Evolutionary conservation across 2,113 vertebrate genomes (phyloP).

Genomic region (Tichodroma muraria): DNA sequence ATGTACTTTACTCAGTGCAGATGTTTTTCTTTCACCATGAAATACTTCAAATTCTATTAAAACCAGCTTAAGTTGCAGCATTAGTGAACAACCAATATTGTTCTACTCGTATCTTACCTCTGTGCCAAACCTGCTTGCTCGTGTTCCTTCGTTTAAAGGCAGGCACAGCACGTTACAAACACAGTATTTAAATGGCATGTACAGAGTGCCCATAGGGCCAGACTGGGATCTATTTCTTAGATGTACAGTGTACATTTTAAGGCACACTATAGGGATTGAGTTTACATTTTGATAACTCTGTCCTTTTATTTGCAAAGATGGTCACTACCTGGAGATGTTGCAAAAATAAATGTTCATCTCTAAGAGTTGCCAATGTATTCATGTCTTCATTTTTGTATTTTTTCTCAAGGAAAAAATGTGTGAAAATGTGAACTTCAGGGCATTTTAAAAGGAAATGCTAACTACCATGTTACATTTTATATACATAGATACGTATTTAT

Average conservation of each 20-base stretch:
- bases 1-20: constrained; percentile 13
- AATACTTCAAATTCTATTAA: constrained; percentile 6
- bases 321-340: constrained; percentile 55
- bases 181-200: constrained; percentile 59
- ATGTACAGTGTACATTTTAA: constrained; percentile 71
- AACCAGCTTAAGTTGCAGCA: constrained; percentile 43
- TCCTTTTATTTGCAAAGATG: constrained; percentile 62
- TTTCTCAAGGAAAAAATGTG: not conserved
- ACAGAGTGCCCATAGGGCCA: constrained; percentile 56
- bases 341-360: constrained; percentile 53
- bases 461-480: constrained; percentile 46
- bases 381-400: not conserved
- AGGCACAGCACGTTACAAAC: constrained; percentile 53
- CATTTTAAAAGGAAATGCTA: constrained; percentile 46
- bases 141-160: not conserved
- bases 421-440: constrained; percentile 32
- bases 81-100: constrained; percentile 35
- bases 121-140: constrained; percentile 24
- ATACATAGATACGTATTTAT: constrained; percentile 53
- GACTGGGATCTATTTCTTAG: constrained; percentile 52
- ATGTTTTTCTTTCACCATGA: constrained; percentile 18
- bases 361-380: constrained; percentile 21
- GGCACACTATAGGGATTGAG: constrained; percentile 70
- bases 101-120: not conserved
- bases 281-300: constrained; percentile 55